Base-by-base conservation (phyloP, 1,140 invertebrate species). In the Drosophila sp. region DNA sequence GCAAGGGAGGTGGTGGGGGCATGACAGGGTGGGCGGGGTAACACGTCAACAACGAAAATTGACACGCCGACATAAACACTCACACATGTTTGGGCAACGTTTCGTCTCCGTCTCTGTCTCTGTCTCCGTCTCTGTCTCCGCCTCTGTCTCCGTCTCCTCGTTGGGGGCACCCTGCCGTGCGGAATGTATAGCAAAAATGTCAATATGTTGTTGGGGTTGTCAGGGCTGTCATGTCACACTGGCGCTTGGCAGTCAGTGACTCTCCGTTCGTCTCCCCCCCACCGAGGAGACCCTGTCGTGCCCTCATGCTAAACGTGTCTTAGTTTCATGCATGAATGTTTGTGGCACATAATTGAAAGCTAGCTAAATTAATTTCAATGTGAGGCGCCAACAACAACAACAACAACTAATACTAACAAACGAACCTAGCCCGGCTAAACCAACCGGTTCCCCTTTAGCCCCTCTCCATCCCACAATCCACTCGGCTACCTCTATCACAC, bases 331-430 rank as follows among this genome's bases (percentile, higher is more conserved):
- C 78, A 79, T 82, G 83, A 89, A 89, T 87, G 83, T 89, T 87
- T 87, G 83, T 87, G 83, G 83, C 83, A 87, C 84, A 87, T 87
- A 87, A 87, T 89, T 89, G 83, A 89, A 89, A 89, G 83, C 83
- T 89, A 89, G 80, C 83, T 77, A 89, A 89, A 89, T 89, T 89
- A 89, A 89, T 89, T 89, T 89, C 79, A 89, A 89, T 89, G 84
- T 66, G 82, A 89, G 79, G 76, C 83, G 76, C 83, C 83, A 79
- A 81, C 64, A 67, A 51, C 72, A 41, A 29, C 38, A 66, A 0
- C 25, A 46, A 54, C 34, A 54, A 36, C 34, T 16, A 53, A 32
- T 27, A 57, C 43, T n/a, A 48, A 29, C 27, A 29, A 29, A 29
- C 25, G 45, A 62, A 54, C 43, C 43, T 61, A 51, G 53, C 29